Conservation (phyloP, 2,113 vertebrate species). For the Nettapus auritus region DNA sequence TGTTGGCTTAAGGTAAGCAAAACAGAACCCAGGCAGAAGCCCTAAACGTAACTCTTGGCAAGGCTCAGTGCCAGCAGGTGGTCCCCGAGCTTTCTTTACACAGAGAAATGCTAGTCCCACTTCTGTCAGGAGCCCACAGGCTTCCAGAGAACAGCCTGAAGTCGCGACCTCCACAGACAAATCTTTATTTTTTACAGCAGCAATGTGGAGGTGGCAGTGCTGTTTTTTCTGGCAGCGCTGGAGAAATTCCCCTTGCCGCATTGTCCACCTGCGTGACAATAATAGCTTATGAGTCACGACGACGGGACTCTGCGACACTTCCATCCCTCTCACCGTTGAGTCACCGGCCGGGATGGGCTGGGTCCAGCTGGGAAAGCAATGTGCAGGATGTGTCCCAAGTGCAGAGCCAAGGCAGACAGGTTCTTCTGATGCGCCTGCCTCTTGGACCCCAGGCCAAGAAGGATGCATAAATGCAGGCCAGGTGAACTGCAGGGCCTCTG, state of each 20-base stretch:
- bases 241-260: slow-evolving; percentile 21
- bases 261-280: slow-evolving; percentile 42
- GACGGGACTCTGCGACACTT: background rate
- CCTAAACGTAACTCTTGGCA: fast-evolving
- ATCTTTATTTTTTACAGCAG: background rate
- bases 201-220: background rate
- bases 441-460: background rate
- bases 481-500: background rate
- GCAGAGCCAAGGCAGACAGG: background rate
- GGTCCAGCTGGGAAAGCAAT: slow-evolving; percentile 63
- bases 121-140: background rate
- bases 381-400: slow-evolving; percentile 59
- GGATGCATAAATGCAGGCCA: background rate
- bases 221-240: slow-evolving; percentile 37
- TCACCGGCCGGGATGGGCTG: slow-evolving; percentile 37
- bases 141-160: background rate
- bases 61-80: background rate
- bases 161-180: background rate
- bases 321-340: slow-evolving; percentile 49
- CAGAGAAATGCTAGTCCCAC: fast-evolving
- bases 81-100: background rate
- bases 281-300: slow-evolving; percentile 59
- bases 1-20: background rate
- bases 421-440: background rate
- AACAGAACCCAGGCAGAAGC: background rate